Conservation (phyloP, 2,113 vertebrate species). For the Misgurnus mizolepis region DNA sequence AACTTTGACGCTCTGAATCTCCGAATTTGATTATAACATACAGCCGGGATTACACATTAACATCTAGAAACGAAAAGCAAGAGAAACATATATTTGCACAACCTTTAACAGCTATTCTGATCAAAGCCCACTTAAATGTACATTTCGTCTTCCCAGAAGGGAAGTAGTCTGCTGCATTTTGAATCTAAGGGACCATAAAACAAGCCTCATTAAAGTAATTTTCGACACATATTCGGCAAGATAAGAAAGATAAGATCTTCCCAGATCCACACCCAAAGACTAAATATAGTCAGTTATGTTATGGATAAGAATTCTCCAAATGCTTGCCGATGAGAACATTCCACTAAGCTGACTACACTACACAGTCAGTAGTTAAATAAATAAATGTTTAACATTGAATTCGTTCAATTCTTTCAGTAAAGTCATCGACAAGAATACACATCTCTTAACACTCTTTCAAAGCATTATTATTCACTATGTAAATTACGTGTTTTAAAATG, state of each 20-base stretch:
- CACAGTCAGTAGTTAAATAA: background rate
- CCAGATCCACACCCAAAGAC: slow-evolving; percentile 33
- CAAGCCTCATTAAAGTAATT: slow-evolving; percentile 40
- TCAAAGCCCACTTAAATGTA: background rate
- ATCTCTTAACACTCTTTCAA: background rate
- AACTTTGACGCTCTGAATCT: too few relatives aligned
- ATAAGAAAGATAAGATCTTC: slow-evolving; percentile 20
- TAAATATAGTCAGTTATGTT: slow-evolving; percentile 25
- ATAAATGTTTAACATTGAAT: slow-evolving; percentile 1
- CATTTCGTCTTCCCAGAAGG: slow-evolving; percentile 35
- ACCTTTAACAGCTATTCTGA: background rate
- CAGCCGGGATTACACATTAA: too few relatives aligned
- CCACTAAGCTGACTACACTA: slow-evolving; percentile 27
- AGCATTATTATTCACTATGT: background rate
- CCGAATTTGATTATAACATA: too few relatives aligned
- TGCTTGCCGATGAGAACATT: slow-evolving; percentile 14
- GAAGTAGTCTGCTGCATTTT: slow-evolving; percentile 13
- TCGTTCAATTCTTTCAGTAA: slow-evolving; percentile 1
- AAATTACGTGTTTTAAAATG: background rate
- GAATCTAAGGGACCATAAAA: slow-evolving; percentile 42
- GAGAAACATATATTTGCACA: background rate
- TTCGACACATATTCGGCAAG: slow-evolving; percentile 22
- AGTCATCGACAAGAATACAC: too few relatives aligned
- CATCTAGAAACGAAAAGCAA: background rate
- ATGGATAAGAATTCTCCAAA: background rate